phyloP scores from a whole-genome alignment of 2,797 vertebrate genomes.

The Menidia menidia region DNA sequence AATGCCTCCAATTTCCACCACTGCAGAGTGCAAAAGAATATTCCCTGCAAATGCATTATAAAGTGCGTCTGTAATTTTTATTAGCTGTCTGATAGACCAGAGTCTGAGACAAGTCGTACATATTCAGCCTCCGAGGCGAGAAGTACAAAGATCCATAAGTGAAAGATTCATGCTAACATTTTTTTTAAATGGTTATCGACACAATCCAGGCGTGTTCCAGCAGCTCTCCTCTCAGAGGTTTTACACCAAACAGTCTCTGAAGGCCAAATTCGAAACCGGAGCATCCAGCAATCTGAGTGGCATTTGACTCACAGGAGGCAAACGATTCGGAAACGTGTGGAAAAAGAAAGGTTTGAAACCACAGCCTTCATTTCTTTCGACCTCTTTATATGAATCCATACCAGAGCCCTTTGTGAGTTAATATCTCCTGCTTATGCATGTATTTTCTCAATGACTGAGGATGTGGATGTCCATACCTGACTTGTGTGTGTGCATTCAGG shows the following conservation, averaged over 20 bases:
- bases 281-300: conserved; percentile 14
- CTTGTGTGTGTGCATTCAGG: too few species aligned
- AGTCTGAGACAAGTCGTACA: conserved; percentile 21
- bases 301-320: conserved; percentile 18
- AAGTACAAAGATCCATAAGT: conserved; percentile 18
- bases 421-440: too few species aligned
- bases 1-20: conserved; percentile 24
- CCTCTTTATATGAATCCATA: background rate
- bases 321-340: conserved; percentile 32
- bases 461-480: too few species aligned
- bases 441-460: too few species aligned
- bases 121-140: conserved; percentile 39
- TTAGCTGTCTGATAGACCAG: conserved; percentile 14
- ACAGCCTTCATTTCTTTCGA: conserved; percentile 29
- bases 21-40: conserved; percentile 6
- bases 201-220: conserved; percentile 4
- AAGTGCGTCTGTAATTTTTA: conserved; percentile 59
- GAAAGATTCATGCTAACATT: conserved; percentile 41
- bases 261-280: conserved; percentile 28
- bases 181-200: conserved; percentile 50
- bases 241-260: conserved; percentile 14
- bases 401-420: too few species aligned
- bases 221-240: conserved; percentile 27
- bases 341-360: conserved; percentile 18
- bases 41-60: conserved; percentile 25